These are phyloP conservation scores for Catalaphyllia jardinei DNA, from an alignment of 64 coral and sea anemone genomes.

Conservation along the genomic window DNA sequence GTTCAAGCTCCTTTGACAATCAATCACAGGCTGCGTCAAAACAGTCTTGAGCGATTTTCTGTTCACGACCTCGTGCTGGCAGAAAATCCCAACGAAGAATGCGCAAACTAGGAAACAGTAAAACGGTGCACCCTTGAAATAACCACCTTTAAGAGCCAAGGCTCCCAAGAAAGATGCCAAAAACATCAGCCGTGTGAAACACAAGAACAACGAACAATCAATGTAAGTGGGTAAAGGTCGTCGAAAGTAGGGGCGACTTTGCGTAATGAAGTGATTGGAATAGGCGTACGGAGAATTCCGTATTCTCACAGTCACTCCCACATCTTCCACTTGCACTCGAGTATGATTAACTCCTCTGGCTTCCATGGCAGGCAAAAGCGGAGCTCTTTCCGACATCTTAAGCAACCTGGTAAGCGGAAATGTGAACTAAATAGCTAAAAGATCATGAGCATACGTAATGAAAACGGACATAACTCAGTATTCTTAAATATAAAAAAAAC, in stretches of 20 bases:
- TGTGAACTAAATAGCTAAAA: too few relatives aligned
- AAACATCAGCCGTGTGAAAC: not conserved
- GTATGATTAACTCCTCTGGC: conserved; percentile 30
- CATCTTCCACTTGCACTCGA: conserved; percentile 48
- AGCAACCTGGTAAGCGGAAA: not conserved
- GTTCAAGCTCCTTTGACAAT: conserved; percentile 41
- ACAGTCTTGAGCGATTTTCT: conserved; percentile 63
- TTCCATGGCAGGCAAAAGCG: not conserved
- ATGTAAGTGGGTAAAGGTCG: conserved; percentile 63
- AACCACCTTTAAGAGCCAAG: conserved; percentile 30
- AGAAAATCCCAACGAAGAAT: conserved; percentile 62
- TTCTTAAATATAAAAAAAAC: too few relatives aligned
- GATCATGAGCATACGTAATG: too few relatives aligned
- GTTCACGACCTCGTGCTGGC: conserved; percentile 73
- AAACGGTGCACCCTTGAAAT: conserved; percentile 29
- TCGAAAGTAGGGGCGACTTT: conserved; percentile 68
- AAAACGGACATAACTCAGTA: too few relatives aligned
- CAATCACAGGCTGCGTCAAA: conserved; percentile 63
- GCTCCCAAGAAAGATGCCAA: conserved; percentile 43
- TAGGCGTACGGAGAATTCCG: conserved; percentile 26
- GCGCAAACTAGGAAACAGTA: conserved; percentile 40
- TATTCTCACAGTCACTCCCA: conserved; percentile 53
- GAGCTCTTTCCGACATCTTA: conserved; percentile 28
- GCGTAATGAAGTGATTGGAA: conserved; percentile 82
- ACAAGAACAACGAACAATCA: conserved; percentile 9